Evolutionary conservation across 2,797 vertebrate species (phyloP).

Genomic region (Pseudomugil tenellus): DNA sequence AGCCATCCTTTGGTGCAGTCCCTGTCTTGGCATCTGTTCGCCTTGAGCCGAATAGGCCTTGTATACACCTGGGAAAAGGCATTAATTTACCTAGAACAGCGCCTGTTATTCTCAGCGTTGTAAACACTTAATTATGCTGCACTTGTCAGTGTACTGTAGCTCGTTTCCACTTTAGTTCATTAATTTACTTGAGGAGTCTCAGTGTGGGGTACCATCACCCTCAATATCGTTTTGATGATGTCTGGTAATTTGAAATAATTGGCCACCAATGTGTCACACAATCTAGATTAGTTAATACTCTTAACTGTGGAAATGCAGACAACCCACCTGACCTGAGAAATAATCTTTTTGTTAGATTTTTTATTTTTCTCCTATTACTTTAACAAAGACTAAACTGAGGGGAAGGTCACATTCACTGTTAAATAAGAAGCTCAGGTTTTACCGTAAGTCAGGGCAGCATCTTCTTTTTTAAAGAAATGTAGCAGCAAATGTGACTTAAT

Average conservation of each 20-base stretch:
- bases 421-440: constrained; percentile 4
- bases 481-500: constrained; percentile 1
- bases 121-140: constrained; percentile 65
- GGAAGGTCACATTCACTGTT: neutral
- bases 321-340: constrained; percentile 4
- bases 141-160: constrained; percentile 44
- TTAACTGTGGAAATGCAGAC: constrained; percentile 8
- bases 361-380: constrained; percentile 9
- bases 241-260: constrained; percentile 35
- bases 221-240: constrained; percentile 23
- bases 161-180: constrained; percentile 53
- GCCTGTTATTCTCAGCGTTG: constrained; percentile 67
- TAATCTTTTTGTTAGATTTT: constrained; percentile 11
- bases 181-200: constrained; percentile 62
- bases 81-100: constrained; percentile 75
- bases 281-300: constrained; percentile 11
- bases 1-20: constrained; percentile 74
- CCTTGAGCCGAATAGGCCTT: constrained; percentile 72
- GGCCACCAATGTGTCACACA: constrained; percentile 30
- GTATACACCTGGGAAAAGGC: constrained; percentile 76
- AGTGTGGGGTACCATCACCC: constrained; percentile 27
- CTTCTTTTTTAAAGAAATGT: constrained; percentile 24
- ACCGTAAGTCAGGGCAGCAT: neutral
- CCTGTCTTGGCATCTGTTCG: constrained; percentile 82
- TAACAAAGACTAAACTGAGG: neutral